Evolutionary conservation across 2,797 vertebrate species (phyloP).

Genomic region (Lagorchestes hirsutus): DNA sequence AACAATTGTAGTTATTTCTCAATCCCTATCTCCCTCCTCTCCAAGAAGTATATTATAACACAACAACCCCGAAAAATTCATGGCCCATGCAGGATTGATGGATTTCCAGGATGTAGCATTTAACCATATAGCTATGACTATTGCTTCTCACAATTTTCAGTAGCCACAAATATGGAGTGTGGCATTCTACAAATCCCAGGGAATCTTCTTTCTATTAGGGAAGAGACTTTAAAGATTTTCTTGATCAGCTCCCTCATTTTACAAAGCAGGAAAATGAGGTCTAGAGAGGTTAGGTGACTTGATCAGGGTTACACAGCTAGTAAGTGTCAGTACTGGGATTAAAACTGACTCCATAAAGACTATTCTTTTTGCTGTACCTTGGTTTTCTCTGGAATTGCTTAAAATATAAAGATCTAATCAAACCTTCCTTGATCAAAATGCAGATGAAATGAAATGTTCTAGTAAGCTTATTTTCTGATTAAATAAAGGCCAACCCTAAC

Average conservation of each 20-base stretch:
- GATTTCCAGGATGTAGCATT: background rate
- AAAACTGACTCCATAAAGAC: background rate
- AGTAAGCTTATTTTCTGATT: background rate
- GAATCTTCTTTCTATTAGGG: background rate
- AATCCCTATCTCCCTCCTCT: background rate
- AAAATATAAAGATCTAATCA: background rate
- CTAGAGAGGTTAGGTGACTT: background rate
- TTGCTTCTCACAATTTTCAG: background rate
- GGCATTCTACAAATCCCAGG: background rate
- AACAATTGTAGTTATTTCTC: background rate
- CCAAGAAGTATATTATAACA: background rate
- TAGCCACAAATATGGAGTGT: background rate
- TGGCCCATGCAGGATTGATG: background rate
- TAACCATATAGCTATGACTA: background rate
- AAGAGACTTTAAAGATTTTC: background rate
- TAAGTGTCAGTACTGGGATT: background rate
- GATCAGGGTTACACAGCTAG: background rate
- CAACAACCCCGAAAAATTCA: background rate
- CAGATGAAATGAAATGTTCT: background rate
- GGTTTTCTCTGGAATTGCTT: no score
- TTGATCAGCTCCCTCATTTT: background rate
- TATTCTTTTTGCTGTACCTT: background rate
- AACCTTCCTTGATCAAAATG: background rate
- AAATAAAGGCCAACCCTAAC: background rate
- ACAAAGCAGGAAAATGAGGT: background rate